Evolutionary conservation across 2,797 vertebrate species (phyloP), one percentile per base, ranked within the genome.

Genomic region (Taeniopygia guttata): DNA sequence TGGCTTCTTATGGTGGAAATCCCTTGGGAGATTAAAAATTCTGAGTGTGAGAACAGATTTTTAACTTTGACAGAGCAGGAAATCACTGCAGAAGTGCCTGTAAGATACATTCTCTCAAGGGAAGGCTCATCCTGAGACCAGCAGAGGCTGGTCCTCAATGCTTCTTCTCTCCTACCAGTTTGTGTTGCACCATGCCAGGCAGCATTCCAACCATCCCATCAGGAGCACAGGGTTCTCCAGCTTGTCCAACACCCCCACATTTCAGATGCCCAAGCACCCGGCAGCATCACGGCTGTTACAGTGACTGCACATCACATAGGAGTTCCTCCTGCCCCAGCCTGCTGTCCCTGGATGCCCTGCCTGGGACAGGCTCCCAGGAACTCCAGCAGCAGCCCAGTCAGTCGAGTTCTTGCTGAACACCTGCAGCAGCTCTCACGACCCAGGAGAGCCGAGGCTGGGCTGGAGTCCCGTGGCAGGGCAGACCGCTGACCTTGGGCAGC

Each of bases 391-490:
- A 87, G 62, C 66, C 70, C 69, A 43, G 58, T 3, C 56, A 62
- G 22, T 3, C 8, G 54, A 54, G 58, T 10, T 80, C 34, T 12
- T n/a, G 27, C 56, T 12, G 51, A 43, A 7, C 19, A 23, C n/a
- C 56, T 18, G n/a, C 48, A 76, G 66, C 67, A 84, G 69, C 51
- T 58, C 38, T 17, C 1, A 3, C 0, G 0, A 23, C 43, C 43
- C 74, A 34, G 62, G 48, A 23, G 11, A 76, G 27, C 0, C 0
- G 0, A 15, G 69, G 64, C 54, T 32, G 86, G 54, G 29, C 70
- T 40, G 1, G 0, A 52, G 67, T 3, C 67, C 67, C 1, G 0
- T 5, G 16, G 32, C 22, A 29, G 56, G 34, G 48, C 51, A 62
- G 85, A 34, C 3, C 15, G 13, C 51, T 4, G 4, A 74, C 51